phyloP scores from a whole-genome alignment of 2,797 vertebrate species.

The Sebastiscus albofasciatus region DNA sequence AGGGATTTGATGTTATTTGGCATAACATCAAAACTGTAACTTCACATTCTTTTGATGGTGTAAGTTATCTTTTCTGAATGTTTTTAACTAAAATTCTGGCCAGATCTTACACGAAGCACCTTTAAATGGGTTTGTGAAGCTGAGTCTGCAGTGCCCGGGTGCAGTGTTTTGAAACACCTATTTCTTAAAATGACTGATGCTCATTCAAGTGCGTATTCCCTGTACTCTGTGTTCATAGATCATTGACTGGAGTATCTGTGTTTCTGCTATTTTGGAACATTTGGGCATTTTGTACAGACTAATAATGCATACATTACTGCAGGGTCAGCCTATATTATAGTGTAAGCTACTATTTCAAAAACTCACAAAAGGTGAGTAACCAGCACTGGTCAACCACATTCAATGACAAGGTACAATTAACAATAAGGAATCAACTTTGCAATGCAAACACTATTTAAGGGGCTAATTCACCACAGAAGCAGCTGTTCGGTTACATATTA shows the following conservation, averaged over 20 bases:
- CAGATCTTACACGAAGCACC: background rate
- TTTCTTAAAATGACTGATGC: conserved; percentile 7
- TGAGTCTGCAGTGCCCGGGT: background rate
- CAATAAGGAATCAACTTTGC: background rate
- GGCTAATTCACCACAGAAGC: background rate
- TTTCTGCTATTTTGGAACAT: conserved; percentile 8
- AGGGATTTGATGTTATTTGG: too few relatives aligned
- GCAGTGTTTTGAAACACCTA: conserved; percentile 1
- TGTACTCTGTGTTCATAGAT: conserved; percentile 11
- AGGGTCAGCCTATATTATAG: background rate
- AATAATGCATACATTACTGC: conserved; percentile 2
- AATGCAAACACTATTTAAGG: background rate
- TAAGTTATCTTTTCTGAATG: too few relatives aligned
- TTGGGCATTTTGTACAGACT: conserved; percentile 6
- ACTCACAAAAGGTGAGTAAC: background rate
- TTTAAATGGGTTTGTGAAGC: background rate
- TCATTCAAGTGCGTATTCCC: conserved; percentile 6
- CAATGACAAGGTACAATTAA: background rate
- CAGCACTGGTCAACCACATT: background rate
- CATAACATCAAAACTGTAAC: too few relatives aligned
- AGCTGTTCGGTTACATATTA: background rate
- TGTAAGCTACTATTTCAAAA: background rate
- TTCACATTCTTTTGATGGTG: too few relatives aligned
- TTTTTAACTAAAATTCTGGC: too few relatives aligned
- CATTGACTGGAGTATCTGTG: conserved; percentile 2